These are phyloP conservation scores for Anthonomus grandis DNA, from an alignment of 1,140 invertebrate genomes.

Conservation along the genomic window DNA sequence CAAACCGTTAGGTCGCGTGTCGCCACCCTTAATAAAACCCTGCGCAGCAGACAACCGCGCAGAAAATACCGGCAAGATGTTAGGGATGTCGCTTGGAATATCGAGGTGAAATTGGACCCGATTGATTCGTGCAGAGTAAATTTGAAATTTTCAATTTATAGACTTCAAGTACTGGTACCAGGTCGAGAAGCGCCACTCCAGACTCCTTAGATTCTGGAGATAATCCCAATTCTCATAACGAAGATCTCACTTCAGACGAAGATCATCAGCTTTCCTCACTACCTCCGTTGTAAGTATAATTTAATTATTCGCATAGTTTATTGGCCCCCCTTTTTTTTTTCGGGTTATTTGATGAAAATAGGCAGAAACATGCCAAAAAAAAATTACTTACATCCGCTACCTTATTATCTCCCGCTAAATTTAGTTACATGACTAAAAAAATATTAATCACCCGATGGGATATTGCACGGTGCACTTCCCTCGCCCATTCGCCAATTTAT, in stretches of 20 bases:
- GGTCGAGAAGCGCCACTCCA: constrained; percentile 82
- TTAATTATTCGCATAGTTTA: too few relatives aligned
- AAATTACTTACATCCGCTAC: too few relatives aligned
- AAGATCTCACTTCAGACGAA: constrained; percentile 44
- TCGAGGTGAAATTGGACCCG: constrained; percentile 59
- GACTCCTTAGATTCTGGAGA: constrained; percentile 72
- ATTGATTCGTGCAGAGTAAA: constrained; percentile 1
- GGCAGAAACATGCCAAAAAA: too few relatives aligned
- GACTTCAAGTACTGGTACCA: constrained; percentile 66
- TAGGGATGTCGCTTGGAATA: constrained; percentile 73
- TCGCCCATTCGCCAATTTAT: too few relatives aligned
- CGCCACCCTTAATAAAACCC: constrained; percentile 71
- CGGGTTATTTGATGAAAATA: too few relatives aligned
- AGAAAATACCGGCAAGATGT: constrained; percentile 65
- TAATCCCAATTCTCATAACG: constrained; percentile 35
- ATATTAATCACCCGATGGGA: too few relatives aligned
- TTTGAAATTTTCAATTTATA: constrained; percentile 23
- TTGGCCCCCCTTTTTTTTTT: too few relatives aligned
- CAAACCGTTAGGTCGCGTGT: constrained; percentile 75
- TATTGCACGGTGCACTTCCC: too few relatives aligned
- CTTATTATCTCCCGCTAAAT: too few relatives aligned
- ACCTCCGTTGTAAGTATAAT: constrained; percentile 39
- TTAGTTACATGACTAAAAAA: too few relatives aligned
- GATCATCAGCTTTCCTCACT: constrained; percentile 39
- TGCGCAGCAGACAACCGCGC: constrained; percentile 63